Evolutionary conservation across 2,797 vertebrate species (phyloP), one percentile per base, ranked within the genome.

Genomic region (Hydrophis major): DNA sequence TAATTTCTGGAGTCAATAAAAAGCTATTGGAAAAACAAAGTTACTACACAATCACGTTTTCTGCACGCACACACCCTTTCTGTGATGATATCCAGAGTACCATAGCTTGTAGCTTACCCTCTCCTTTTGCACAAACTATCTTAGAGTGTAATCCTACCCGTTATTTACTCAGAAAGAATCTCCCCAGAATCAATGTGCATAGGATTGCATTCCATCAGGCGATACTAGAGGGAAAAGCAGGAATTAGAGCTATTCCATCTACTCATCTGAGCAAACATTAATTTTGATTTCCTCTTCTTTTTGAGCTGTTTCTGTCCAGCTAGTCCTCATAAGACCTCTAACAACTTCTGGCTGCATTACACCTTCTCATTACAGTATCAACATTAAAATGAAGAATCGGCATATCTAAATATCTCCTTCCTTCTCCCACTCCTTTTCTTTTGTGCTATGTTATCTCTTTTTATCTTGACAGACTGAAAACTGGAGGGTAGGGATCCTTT

Each of bases 1-100:
- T 88, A 92, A 90, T 50, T 83, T 55, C 16, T 87, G 55, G 25
- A 63, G 5, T 66, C 16, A 90, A 88, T 90, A 92, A 87, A 90
- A 63, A 88, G 25, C 32, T 12, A 92, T 47, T 83, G 86, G 63
- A 90, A 92, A 92, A 92, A 87, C 91, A 90, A 87, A 93, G 42
- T 87, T 74, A 92, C 86, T 60, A 86, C n/a, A 88, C 37, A 55
- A n/a, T 89, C 92, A 53, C 12, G 61, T 22, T n/a, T 90, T 28
- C 32, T 42, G 47, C 8, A 47, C 1, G 4, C 47, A 47, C 16
- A 90, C 42, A 53, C 37, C 89, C 53, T 87, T 74, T 59, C 37
- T 47, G 32, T 57, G 37, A 69, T 18, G 53, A 69, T 89, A 89
- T 37, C 86, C 55, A 78, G 4, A 87, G 25, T 37, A 12, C 32